phyloP scores from a whole-genome alignment of 2,113 vertebrate genomes.

The Eurystomus gularis region DNA sequence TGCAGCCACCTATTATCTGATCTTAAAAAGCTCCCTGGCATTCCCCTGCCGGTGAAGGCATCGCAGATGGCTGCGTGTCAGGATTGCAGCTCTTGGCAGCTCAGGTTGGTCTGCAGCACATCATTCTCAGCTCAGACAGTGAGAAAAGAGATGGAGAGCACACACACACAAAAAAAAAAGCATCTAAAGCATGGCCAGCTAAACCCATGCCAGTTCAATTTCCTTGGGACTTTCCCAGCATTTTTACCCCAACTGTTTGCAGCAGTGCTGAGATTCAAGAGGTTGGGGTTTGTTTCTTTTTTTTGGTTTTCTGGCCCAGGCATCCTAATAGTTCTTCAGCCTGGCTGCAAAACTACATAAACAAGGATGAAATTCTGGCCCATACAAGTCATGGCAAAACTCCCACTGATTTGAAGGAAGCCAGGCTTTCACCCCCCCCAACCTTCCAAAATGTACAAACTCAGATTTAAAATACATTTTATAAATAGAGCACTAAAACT shows the following conservation, averaged over 20 bases:
- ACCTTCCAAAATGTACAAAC: constrained; percentile 15
- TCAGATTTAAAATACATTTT: constrained; percentile 19
- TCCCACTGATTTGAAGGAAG: constrained; percentile 37
- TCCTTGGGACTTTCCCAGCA: constrained; percentile 53
- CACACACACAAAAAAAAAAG: not conserved
- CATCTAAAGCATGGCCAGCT: not conserved
- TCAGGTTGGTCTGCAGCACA: not conserved
- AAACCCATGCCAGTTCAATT: constrained; percentile 19
- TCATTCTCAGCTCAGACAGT: not conserved
- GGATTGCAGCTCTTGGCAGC: not conserved
- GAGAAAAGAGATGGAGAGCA: not conserved
- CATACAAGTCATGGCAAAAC: constrained; percentile 10
- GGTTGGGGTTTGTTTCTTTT: not conserved
- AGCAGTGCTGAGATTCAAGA: constrained; percentile 7
- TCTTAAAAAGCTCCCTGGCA: constrained; percentile 30
- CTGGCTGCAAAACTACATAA: constrained; percentile 47
- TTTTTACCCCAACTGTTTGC: constrained; percentile 25
- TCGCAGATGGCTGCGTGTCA: not conserved
- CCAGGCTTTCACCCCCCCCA: constrained; percentile 6
- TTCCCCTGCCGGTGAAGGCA: not conserved
- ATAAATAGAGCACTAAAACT: constrained; percentile 17
- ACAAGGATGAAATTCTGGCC: constrained; percentile 51
- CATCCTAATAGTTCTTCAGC: constrained; percentile 19
- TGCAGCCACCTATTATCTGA: constrained; percentile 54
- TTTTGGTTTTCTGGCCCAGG: constrained; percentile 40